Conservation (phyloP, 2,888 invertebrate genomes). For the Philereme transversata region DNA sequence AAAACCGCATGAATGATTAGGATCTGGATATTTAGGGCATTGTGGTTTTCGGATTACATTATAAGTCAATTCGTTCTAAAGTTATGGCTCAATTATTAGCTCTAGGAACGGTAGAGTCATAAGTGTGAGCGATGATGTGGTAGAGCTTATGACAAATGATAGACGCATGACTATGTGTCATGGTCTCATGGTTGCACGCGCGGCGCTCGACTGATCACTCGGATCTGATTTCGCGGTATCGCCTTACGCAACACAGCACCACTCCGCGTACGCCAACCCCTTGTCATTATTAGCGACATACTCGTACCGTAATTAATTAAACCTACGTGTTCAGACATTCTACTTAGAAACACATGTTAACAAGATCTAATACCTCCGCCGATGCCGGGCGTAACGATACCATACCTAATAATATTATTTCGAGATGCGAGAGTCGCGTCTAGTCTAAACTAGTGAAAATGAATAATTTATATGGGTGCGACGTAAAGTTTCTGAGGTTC, state of each 20-base stretch:
- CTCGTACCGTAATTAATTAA: conserved; percentile 68
- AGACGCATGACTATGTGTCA: conserved; percentile 51
- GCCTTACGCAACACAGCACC: conserved; percentile 51
- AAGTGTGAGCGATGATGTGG: conserved; percentile 42
- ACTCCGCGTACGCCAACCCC: conserved; percentile 49
- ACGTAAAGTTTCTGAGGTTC: conserved; percentile 55
- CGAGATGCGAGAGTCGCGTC: conserved; percentile 51
- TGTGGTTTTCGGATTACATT: conserved; percentile 4
- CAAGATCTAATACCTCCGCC: conserved; percentile 56
- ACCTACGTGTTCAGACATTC: conserved; percentile 60
- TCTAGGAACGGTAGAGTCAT: conserved; percentile 36
- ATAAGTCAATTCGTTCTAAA: conserved; percentile 23
- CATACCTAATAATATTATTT: conserved; percentile 46
- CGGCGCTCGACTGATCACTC: conserved; percentile 17
- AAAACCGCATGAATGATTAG: conserved; percentile 19
- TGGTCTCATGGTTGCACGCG: conserved; percentile 29
- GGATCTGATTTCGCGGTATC: conserved; percentile 55
- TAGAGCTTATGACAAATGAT: conserved; percentile 64
- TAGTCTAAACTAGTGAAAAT: conserved; percentile 54
- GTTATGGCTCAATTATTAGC: conserved; percentile 27
- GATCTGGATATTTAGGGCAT: conserved; percentile 7
- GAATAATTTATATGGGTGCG: conserved; percentile 62
- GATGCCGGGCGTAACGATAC: conserved; percentile 50
- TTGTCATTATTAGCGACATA: conserved; percentile 67
- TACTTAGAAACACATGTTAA: conserved; percentile 64